These are phyloP conservation scores for Hyposoter didymator DNA, from an alignment of 2,888 invertebrate species.

Conservation along the genomic window DNA sequence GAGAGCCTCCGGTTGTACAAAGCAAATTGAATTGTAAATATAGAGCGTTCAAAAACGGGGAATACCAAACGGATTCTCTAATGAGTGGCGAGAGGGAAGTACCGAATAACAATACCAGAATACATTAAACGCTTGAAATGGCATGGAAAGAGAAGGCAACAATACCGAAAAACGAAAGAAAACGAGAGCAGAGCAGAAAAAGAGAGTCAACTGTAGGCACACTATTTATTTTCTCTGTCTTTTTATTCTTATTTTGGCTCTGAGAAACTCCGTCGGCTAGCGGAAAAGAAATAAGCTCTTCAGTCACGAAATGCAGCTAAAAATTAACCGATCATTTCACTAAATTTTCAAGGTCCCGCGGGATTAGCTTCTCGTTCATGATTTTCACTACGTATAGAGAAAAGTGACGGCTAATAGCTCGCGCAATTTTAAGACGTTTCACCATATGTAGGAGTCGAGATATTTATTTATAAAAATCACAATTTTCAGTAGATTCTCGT, in stretches of 20 bases:
- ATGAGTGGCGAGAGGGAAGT: conserved; percentile 75
- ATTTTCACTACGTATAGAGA: too few relatives aligned
- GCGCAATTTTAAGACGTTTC: too few relatives aligned
- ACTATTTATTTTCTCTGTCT: conserved; percentile 34
- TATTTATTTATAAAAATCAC: too few relatives aligned
- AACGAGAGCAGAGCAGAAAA: conserved; percentile 20
- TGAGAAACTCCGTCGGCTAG: conserved; percentile 8
- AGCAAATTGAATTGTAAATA: conserved; percentile 81
- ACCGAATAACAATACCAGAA: conserved; percentile 79
- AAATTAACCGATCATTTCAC: conserved; percentile 65
- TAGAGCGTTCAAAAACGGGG: conserved; percentile 78
- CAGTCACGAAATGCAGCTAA: conserved; percentile 57
- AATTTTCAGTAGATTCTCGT: too few relatives aligned
- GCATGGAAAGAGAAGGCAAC: conserved; percentile 60
- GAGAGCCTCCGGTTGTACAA: conserved; percentile 70
- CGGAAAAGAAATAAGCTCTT: conserved; percentile 27
- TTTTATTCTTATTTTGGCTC: conserved; percentile 32
- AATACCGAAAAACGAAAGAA: conserved; percentile 12
- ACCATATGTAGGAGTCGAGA: too few relatives aligned
- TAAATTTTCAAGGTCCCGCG: conserved; percentile 72
- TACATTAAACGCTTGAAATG: conserved; percentile 75
- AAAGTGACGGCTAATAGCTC: too few relatives aligned
- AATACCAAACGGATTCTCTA: conserved; percentile 78
- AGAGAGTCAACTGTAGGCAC: neutral
- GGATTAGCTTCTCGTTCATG: conserved; percentile 68